A percentile compares a stretch with the other conserved stretches of the same genome.
Conservation (phyloP, 2,797 vertebrate genomes). For the Poecile montanus region DNA sequence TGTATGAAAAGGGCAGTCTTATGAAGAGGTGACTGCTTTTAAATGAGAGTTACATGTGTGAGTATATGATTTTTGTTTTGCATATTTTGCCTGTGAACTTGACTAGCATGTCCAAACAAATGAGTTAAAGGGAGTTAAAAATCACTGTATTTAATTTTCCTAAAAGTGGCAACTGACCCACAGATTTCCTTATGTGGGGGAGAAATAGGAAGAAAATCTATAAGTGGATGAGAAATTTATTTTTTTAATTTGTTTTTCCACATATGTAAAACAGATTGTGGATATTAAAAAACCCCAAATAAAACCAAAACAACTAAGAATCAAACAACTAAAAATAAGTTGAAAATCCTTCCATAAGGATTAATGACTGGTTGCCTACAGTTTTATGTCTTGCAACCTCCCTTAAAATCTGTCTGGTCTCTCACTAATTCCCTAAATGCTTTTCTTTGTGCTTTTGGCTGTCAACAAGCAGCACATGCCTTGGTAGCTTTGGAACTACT, state of each 20-base stretch:
- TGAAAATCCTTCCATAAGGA: neutral
- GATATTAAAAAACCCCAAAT: neutral
- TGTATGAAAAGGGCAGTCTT: neutral
- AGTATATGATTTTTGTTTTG: neutral
- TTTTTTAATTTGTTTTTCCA: neutral
- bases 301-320: neutral
- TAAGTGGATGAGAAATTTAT: neutral
- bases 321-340: neutral
- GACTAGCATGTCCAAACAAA: neutral
- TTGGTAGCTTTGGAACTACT: neutral
- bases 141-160: neutral
- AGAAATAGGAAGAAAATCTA: neutral
- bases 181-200: neutral
- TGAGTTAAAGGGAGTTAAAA: neutral
- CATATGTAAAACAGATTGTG: accelerated
- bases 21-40: neutral
- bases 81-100: neutral
- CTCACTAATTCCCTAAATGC: neutral
- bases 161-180: neutral
- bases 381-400: neutral
- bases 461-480: neutral
- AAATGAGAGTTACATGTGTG: neutral
- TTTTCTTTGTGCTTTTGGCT: neutral
- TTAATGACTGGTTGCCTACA: neutral
- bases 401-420: neutral